Evolutionary conservation across 2,888 invertebrate genomes (phyloP).

Genomic region (Gastracanthus pulcherrimus): DNA sequence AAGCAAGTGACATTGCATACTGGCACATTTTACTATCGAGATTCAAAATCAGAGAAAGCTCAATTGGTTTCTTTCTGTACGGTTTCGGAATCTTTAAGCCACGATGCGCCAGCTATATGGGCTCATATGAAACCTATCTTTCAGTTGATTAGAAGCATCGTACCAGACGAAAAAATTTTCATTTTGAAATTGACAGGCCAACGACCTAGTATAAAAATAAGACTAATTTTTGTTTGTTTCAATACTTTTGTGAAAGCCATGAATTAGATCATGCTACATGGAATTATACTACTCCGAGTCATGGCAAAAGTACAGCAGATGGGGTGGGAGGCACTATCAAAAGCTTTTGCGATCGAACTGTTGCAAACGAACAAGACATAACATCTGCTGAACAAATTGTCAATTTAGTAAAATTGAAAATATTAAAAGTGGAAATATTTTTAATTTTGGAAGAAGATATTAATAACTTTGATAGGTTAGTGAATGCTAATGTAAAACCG

Average conservation of each 20-base stretch:
- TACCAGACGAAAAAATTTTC: not conserved
- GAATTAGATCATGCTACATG: slow-evolving; percentile 7
- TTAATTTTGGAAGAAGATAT: slow-evolving; percentile 18
- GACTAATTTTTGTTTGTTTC: not conserved
- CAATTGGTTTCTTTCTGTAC: slow-evolving; percentile 51
- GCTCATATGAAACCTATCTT: slow-evolving; percentile 49
- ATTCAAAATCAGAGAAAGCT: not conserved
- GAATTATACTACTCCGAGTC: not conserved
- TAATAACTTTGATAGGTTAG: not conserved
- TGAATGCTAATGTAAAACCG: not conserved
- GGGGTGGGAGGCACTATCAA: slow-evolving; percentile 13
- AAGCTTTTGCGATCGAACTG: slow-evolving; percentile 5
- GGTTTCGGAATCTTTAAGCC: slow-evolving; percentile 44
- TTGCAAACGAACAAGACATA: not conserved
- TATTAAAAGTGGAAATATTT: not conserved
- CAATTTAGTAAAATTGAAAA: not conserved
- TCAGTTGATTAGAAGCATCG: not conserved
- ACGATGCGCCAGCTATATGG: slow-evolving; percentile 51
- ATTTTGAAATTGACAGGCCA: not conserved
- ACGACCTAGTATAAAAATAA: too few relatives aligned
- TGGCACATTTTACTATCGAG: slow-evolving; percentile 44
- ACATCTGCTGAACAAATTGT: not conserved
- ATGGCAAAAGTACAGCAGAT: slow-evolving; percentile 11
- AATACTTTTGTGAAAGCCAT: not conserved
- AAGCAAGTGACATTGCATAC: slow-evolving; percentile 35